A percentile compares a stretch with the other conserved stretches of the same genome.
Conservation (phyloP, 2,888 invertebrate genomes). For the Cephus pygmeus region DNA sequence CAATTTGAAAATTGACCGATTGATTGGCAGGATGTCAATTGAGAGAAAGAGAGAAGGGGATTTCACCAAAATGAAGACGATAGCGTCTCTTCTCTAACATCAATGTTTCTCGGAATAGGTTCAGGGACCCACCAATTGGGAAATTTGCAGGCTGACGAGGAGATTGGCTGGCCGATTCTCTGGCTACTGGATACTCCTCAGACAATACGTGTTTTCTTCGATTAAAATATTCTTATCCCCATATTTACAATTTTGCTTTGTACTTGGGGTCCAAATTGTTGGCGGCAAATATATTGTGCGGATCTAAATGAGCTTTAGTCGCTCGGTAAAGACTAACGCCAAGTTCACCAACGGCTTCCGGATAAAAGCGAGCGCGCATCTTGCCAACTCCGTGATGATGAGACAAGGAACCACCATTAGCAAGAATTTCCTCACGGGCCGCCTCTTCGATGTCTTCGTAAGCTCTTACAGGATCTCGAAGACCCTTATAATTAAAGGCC, state of each 20-base stretch:
- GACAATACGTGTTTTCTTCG: background rate
- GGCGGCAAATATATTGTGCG: conserved; percentile 92
- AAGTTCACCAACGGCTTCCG: conserved; percentile 83
- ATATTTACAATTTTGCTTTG: conserved; percentile 33
- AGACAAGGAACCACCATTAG: conserved; percentile 91
- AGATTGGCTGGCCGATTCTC: background rate
- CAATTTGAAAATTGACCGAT: background rate
- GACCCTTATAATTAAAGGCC: conserved; percentile 77
- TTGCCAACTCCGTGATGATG: conserved; percentile 99
- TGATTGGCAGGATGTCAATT: background rate
- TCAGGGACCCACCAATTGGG: background rate
- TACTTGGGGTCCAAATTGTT: conserved; percentile 75
- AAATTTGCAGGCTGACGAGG: background rate
- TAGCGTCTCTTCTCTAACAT: background rate
- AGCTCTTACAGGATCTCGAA: conserved; percentile 77
- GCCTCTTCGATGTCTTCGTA: conserved; percentile 90
- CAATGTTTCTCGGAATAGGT: background rate
- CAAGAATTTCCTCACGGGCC: conserved; percentile 92
- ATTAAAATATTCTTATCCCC: background rate
- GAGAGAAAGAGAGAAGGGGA: background rate
- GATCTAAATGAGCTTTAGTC: conserved; percentile 89
- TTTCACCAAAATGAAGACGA: background rate
- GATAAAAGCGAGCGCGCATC: conserved; percentile 88
- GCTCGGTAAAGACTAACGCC: conserved; percentile 83
- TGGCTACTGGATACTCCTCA: background rate